phyloP scores from a whole-genome alignment of 2,797 vertebrate genomes.

The Synanceia verrucosa region DNA sequence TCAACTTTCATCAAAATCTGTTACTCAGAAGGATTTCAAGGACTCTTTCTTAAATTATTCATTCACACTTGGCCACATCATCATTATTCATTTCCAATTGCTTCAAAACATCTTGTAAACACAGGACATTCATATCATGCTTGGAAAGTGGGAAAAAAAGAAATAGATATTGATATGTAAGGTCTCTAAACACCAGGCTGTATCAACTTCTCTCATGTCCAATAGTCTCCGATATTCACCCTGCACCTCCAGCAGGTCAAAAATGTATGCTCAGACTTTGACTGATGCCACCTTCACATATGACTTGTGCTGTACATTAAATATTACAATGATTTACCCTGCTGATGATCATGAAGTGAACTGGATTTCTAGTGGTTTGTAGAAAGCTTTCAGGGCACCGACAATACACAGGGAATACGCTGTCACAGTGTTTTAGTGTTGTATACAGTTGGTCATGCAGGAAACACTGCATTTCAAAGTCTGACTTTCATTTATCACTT shows the following conservation, averaged over 20 bases:
- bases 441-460: not conserved
- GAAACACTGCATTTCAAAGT: not conserved
- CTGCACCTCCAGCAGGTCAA: constrained; percentile 42
- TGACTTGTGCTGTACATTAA: constrained; percentile 47
- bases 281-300: constrained; percentile 50
- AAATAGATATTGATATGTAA: not conserved
- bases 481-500: constrained; percentile 23
- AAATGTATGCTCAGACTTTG: constrained; percentile 60
- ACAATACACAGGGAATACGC: constrained; percentile 5
- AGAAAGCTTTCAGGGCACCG: not conserved
- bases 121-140: not conserved
- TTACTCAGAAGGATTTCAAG: not conserved
- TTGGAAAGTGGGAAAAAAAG: not conserved
- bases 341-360: constrained; percentile 8
- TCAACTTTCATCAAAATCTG: not conserved
- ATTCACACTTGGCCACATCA: not conserved
- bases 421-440: not conserved
- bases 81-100: constrained; percentile 2
- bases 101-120: not conserved
- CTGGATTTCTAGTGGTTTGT: not conserved
- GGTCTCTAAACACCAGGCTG: not conserved
- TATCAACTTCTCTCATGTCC: constrained; percentile 37
- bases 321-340: constrained; percentile 19
- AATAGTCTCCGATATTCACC: constrained; percentile 55
- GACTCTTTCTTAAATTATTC: not conserved